phyloP scores from a whole-genome alignment of 2,888 invertebrate species.

The Scaptomyza caliginosa region DNA sequence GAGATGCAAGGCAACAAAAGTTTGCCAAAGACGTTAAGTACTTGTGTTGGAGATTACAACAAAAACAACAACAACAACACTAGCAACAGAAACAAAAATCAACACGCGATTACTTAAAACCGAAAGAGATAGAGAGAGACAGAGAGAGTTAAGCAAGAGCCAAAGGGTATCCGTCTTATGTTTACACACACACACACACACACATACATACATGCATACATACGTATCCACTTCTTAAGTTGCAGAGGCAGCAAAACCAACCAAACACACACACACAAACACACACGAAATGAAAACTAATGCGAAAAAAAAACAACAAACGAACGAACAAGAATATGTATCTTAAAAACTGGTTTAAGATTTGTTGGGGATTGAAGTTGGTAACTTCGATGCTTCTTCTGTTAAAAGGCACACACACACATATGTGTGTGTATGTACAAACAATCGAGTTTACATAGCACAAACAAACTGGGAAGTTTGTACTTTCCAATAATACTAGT shows the following conservation, averaged over 20 bases:
- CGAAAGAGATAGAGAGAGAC: constrained; percentile 19
- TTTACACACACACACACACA: constrained; percentile 11
- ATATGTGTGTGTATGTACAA: constrained; percentile 22
- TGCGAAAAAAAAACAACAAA: constrained; percentile 57
- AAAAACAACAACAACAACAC: constrained; percentile 10
- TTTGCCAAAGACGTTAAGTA: constrained; percentile 42
- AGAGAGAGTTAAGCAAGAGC: constrained; percentile 30
- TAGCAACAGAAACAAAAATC: constrained; percentile 28
- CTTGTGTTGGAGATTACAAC: constrained; percentile 49
- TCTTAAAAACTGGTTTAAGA: constrained; percentile 76
- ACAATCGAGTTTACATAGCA: constrained; percentile 38
- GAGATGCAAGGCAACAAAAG: constrained; percentile 37
- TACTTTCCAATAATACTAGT: constrained; percentile 69
- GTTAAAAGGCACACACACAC: constrained; percentile 24
- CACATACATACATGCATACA: constrained; percentile 24
- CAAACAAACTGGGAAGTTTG: constrained; percentile 37
- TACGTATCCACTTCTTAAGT: constrained; percentile 21
- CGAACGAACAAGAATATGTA: constrained; percentile 66
- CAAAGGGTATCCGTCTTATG: constrained; percentile 46
- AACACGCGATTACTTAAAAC: constrained; percentile 54
- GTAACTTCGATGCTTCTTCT: constrained; percentile 57
- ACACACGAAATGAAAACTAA: constrained; percentile 68
- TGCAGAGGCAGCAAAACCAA: constrained; percentile 61
- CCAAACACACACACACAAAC: constrained; percentile 60
- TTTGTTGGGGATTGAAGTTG: constrained; percentile 72